phyloP scores from a whole-genome alignment of 2,797 vertebrate genomes.

The Phrynocephalus forsythii region DNA sequence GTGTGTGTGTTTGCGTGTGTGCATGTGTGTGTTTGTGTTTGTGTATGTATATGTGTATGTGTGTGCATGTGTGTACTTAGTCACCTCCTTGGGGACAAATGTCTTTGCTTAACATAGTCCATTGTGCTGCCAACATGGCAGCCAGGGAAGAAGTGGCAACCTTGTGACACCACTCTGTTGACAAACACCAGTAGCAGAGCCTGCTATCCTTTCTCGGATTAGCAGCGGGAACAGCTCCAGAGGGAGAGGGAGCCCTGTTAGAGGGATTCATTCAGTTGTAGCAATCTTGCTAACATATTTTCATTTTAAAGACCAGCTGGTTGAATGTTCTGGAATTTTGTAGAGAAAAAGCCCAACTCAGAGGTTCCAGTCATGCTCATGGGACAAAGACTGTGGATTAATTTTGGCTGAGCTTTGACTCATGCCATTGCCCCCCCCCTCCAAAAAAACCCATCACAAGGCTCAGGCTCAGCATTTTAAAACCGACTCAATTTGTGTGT shows the following conservation, averaged over 20 bases:
- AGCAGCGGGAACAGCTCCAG: no score
- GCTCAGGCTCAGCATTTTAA: conserved; percentile 2
- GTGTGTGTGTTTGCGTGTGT: no score
- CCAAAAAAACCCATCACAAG: not conserved
- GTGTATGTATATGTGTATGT: no score
- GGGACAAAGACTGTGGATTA: conserved; percentile 37
- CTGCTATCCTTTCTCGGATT: conserved; percentile 2
- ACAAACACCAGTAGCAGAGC: not conserved
- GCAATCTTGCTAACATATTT: conserved; percentile 31
- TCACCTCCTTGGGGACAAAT: not conserved
- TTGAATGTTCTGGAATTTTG: conserved; percentile 23
- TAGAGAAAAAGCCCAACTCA: conserved; percentile 26
- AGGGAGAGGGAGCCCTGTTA: no score
- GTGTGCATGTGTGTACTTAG: no score
- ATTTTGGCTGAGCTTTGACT: conserved; percentile 22
- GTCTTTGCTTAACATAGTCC: conserved; percentile 41
- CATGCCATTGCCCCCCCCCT: not conserved
- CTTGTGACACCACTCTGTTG: not conserved
- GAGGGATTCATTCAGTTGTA: no score
- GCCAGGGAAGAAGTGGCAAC: conserved; percentile 10
- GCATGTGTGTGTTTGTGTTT: no score
- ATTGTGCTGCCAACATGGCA: conserved; percentile 31
- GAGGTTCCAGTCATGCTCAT: conserved; percentile 22
- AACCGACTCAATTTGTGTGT: not conserved
- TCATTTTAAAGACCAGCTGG: conserved; percentile 22